These are phyloP conservation scores for Eristalis arbustorum DNA, from an alignment of 2,888 invertebrate genomes.

Conservation along the genomic window DNA sequence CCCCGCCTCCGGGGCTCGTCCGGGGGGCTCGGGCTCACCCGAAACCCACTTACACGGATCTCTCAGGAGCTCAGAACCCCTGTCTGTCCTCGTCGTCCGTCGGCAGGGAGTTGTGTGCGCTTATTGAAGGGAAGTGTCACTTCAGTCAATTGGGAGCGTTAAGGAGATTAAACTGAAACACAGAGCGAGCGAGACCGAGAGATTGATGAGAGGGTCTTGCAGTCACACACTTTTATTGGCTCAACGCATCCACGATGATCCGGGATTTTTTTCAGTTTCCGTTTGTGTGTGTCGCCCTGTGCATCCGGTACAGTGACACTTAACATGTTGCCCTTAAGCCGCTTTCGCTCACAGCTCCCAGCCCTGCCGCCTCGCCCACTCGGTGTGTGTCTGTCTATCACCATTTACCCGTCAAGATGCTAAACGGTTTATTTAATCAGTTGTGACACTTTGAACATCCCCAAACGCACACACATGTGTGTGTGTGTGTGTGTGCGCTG, in stretches of 20 bases:
- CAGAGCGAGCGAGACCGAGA: background rate
- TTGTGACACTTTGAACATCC: slow-evolving; percentile 60
- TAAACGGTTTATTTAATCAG: slow-evolving; percentile 68
- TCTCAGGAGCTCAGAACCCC: no score
- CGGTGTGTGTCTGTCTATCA: slow-evolving; percentile 12
- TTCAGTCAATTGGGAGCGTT: slow-evolving; percentile 61
- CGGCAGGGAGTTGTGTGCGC: background rate
- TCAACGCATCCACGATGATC: slow-evolving; percentile 63
- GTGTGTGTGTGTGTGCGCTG: no score
- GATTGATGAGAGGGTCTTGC: background rate
- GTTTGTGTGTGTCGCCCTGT: background rate
- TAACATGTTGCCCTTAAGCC: slow-evolving; percentile 58
- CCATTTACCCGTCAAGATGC: slow-evolving; percentile 62
- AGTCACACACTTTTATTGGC: slow-evolving; percentile 53
- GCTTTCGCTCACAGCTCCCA: slow-evolving; percentile 1
- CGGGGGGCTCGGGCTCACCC: no score
- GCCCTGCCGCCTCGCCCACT: background rate
- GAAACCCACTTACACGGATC: background rate
- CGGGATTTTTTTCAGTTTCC: slow-evolving; percentile 28
- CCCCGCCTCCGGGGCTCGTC: background rate
- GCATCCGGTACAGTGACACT: slow-evolving; percentile 58
- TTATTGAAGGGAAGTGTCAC: slow-evolving; percentile 53
- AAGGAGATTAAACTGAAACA: slow-evolving; percentile 62
- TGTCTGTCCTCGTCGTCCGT: background rate
- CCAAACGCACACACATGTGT: slow-evolving; percentile 9